A percentile compares a stretch with the other conserved stretches of the same genome.
These are phyloP conservation scores for Phalloptychus januarius DNA, from an alignment of 2,797 vertebrate species.

Conservation along the genomic window DNA sequence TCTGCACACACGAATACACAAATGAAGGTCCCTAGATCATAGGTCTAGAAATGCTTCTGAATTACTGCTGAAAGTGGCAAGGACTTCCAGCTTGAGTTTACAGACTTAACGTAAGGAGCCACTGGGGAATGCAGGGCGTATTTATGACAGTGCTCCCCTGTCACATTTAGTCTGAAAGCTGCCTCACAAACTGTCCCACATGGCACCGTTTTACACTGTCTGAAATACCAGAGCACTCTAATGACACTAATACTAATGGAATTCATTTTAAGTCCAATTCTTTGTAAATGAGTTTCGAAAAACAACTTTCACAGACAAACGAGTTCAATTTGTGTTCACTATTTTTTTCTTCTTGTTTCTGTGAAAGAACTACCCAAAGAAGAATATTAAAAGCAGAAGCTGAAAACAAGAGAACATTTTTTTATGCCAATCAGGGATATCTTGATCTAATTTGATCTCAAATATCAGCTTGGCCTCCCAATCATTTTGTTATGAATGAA, in stretches of 20 bases:
- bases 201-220: constrained; percentile 35
- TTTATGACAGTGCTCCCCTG: constrained; percentile 58
- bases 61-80: constrained; percentile 60
- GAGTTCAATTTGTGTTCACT: constrained; percentile 5
- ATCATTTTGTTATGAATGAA: background rate
- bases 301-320: constrained; percentile 14
- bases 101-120: constrained; percentile 63
- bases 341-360: background rate
- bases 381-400: constrained; percentile 4
- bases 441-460: background rate
- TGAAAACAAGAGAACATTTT: background rate
- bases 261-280: constrained; percentile 31
- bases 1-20: constrained; percentile 15
- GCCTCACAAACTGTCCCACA: constrained; percentile 57
- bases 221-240: constrained; percentile 34
- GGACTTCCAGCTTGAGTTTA: constrained; percentile 61
- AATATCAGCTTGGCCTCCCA: background rate
- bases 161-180: constrained; percentile 57
- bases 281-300: constrained; percentile 15
- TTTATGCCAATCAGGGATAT: background rate
- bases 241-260: constrained; percentile 30
- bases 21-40: constrained; percentile 33
- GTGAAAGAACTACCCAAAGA: background rate
- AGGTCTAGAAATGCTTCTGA: constrained; percentile 63
- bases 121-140: constrained; percentile 33